Conservation (phyloP, 2,888 invertebrate species). For the Crossocerus cetratus region DNA sequence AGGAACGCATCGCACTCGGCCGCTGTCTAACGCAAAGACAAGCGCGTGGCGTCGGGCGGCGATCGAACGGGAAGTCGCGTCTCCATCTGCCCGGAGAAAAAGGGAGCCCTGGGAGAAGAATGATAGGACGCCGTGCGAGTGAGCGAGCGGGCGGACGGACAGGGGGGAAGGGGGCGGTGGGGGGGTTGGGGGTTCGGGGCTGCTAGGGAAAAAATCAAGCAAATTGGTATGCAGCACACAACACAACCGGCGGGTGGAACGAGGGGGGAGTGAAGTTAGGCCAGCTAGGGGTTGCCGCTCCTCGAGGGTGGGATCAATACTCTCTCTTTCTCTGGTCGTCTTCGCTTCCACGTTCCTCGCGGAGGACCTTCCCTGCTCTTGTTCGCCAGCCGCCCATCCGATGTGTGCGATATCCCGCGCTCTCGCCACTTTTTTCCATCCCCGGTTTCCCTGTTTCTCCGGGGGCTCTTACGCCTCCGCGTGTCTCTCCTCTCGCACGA, state of each 20-base stretch:
- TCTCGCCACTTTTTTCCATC: neutral
- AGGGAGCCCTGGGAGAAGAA: slow-evolving; percentile 64
- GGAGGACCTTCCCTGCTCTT: slow-evolving; percentile 32
- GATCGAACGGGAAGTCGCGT: slow-evolving; percentile 22
- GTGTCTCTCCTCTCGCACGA: too few species aligned
- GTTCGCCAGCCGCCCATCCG: slow-evolving; percentile 16
- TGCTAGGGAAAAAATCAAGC: slow-evolving; percentile 79
- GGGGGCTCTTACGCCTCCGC: slow-evolving; percentile 25
- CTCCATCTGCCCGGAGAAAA: slow-evolving; percentile 18
- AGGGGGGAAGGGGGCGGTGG: slow-evolving; percentile 39
- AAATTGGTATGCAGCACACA: slow-evolving; percentile 82
- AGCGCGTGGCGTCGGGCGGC: slow-evolving; percentile 8
- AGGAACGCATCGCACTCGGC: neutral
- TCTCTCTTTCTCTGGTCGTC: slow-evolving; percentile 73
- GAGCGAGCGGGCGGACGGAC: slow-evolving; percentile 36
- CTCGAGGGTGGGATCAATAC: slow-evolving; percentile 76
- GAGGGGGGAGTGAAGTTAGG: slow-evolving; percentile 78
- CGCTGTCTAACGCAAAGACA: neutral
- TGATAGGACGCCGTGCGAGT: slow-evolving; percentile 5
- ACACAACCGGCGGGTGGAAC: slow-evolving; percentile 78
- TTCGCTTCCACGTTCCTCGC: slow-evolving; percentile 61
- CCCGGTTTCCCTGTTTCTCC: slow-evolving; percentile 29
- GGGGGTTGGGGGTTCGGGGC: slow-evolving; percentile 54
- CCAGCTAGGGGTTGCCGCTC: slow-evolving; percentile 73
- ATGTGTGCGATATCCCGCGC: too few species aligned